A percentile compares a stretch with the other conserved stretches of the same genome.
phyloP scores from a whole-genome alignment of 2,888 invertebrate genomes.

The Brachylomia viminalis region DNA sequence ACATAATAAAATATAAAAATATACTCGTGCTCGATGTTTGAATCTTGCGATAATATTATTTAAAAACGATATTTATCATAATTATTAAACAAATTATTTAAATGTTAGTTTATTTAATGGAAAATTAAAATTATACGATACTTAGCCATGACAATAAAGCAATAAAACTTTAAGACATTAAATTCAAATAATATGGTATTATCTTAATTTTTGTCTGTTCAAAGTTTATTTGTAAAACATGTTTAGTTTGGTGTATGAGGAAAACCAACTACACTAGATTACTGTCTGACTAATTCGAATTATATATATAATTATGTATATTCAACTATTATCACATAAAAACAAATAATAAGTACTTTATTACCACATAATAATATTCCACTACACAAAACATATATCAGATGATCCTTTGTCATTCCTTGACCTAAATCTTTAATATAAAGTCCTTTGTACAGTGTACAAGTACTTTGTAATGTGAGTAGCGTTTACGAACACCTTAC shows the following conservation, averaged over 20 bases:
- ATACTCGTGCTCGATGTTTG: not conserved
- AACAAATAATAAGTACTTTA: constrained; percentile 44
- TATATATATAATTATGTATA: constrained; percentile 4
- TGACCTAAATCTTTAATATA: constrained; percentile 52
- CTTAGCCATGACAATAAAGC: not conserved
- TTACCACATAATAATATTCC: constrained; percentile 15
- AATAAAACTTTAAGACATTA: not conserved
- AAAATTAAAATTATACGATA: not conserved
- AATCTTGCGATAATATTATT: constrained; percentile 5
- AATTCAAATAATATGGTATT: not conserved
- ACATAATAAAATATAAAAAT: not conserved
- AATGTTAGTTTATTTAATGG: not conserved
- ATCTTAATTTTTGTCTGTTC: not conserved
- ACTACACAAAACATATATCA: constrained; percentile 28
- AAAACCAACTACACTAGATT: not conserved
- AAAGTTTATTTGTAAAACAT: not conserved
- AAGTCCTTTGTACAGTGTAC: constrained; percentile 40
- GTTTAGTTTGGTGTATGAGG: not conserved
- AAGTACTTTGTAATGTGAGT: constrained; percentile 35
- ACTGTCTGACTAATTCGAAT: constrained; percentile 4
- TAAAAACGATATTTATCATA: not conserved
- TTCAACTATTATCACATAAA: constrained; percentile 1
- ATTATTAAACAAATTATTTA: not conserved
- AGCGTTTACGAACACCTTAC: constrained; percentile 41
- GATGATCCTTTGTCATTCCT: constrained; percentile 53